phyloP scores from a whole-genome alignment of 2,888 invertebrate genomes.

The Drymonia ruficornis region DNA sequence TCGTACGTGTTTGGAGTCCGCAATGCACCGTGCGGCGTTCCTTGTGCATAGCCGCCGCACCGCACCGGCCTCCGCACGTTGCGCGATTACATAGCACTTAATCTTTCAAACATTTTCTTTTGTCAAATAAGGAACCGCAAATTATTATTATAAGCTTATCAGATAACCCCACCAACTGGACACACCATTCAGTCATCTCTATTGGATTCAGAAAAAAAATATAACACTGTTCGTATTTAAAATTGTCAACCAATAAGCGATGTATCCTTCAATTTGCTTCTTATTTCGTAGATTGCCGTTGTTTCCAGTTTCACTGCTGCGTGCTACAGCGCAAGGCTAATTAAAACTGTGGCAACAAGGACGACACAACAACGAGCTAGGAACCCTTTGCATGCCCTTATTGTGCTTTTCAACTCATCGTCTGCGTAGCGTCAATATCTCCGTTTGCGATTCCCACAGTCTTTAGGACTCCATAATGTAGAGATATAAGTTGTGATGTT shows the following conservation, averaged over 20 bases:
- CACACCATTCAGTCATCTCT: no score
- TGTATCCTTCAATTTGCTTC: background rate
- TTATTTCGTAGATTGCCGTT: background rate
- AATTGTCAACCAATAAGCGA: background rate
- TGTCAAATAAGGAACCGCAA: background rate
- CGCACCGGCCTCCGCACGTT: conserved; percentile 21
- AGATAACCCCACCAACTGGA: background rate
- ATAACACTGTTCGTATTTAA: no score
- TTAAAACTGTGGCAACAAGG: conserved; percentile 53
- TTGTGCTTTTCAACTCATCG: conserved; percentile 46
- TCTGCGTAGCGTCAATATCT: conserved; percentile 23
- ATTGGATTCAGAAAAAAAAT: no score
- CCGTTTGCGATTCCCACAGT: background rate
- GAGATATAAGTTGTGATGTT: background rate
- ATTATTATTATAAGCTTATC: background rate
- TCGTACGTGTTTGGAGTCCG: conserved; percentile 71
- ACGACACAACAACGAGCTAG: conserved; percentile 27
- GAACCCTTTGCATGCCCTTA: conserved; percentile 43
- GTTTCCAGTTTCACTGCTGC: conserved; percentile 10
- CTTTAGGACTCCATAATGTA: conserved; percentile 2
- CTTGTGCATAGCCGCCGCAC: conserved; percentile 4
- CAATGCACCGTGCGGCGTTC: conserved; percentile 55
- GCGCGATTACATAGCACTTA: conserved; percentile 27
- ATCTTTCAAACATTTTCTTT: background rate
- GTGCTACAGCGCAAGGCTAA: conserved; percentile 50